Conservation (phyloP, 2,888 invertebrate genomes). For the Cantharis lateralis region DNA sequence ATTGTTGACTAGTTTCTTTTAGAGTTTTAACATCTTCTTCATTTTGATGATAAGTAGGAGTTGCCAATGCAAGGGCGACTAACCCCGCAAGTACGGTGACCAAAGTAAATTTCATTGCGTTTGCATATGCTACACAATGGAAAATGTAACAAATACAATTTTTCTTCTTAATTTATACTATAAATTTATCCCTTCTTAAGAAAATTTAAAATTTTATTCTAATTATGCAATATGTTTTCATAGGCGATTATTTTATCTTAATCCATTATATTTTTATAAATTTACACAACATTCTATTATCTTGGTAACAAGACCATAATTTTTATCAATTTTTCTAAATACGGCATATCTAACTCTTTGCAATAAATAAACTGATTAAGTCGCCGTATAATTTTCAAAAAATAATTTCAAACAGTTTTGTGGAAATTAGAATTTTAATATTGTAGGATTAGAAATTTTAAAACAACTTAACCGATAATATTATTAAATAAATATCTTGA, state of each 20-base stretch:
- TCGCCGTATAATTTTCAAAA: no score
- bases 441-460: no score
- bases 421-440: no score
- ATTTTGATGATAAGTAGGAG: conserved; percentile 39
- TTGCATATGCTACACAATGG: conserved; percentile 10
- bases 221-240: not conserved
- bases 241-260: not conserved
- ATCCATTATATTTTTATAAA: not conserved
- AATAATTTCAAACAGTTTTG: no score
- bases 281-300: not conserved
- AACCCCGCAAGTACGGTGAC: conserved; percentile 24
- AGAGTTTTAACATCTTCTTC: conserved; percentile 30
- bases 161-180: conserved; percentile 6
- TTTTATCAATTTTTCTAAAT: not conserved
- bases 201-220: conserved; percentile 10
- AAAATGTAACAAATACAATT: not conserved
- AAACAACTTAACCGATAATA: no score
- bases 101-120: conserved; percentile 31
- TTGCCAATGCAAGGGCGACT: conserved; percentile 46
- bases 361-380: not conserved
- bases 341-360: not conserved
- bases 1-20: conserved; percentile 35
- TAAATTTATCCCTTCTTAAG: conserved; percentile 34
- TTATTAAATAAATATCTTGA: no score
- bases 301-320: not conserved